Percentiles rank a stretch among this genome's conserved stretches.
Conservation (phyloP, 2,888 invertebrate species). For the Diogma glabrata region DNA sequence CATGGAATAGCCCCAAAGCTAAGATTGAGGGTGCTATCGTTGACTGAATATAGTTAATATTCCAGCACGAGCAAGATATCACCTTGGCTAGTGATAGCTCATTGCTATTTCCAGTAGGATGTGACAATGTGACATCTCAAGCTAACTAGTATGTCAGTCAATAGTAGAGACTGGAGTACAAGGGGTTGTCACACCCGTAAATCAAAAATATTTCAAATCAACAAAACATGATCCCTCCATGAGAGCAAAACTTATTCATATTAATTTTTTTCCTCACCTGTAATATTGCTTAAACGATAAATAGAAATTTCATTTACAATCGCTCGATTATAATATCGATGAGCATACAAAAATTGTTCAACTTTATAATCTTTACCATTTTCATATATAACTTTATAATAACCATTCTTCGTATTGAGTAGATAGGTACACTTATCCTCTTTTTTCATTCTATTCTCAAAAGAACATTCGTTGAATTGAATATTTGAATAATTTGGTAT, state of each 20-base stretch:
- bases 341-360: constrained; percentile 30
- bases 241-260: background rate
- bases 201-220: too few relatives aligned
- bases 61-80: too few relatives aligned
- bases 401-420: background rate
- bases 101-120: too few relatives aligned
- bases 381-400: background rate
- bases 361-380: constrained; percentile 14
- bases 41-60: too few relatives aligned
- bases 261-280: background rate
- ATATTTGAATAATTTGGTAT: constrained; percentile 49
- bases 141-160: too few relatives aligned
- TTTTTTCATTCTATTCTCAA: background rate
- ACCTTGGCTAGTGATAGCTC: too few relatives aligned
- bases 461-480: background rate
- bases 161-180: too few relatives aligned
- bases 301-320: constrained; percentile 31
- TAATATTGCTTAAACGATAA: background rate
- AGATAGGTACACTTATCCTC: background rate
- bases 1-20: too few relatives aligned
- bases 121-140: too few relatives aligned
- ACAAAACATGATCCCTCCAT: background rate
- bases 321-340: constrained; percentile 35
- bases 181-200: too few relatives aligned
- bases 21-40: too few relatives aligned